Percentiles rank a stretch among this genome's conserved stretches.
Conservation (phyloP, 2,888 invertebrate genomes). For the Julus scanicus region DNA sequence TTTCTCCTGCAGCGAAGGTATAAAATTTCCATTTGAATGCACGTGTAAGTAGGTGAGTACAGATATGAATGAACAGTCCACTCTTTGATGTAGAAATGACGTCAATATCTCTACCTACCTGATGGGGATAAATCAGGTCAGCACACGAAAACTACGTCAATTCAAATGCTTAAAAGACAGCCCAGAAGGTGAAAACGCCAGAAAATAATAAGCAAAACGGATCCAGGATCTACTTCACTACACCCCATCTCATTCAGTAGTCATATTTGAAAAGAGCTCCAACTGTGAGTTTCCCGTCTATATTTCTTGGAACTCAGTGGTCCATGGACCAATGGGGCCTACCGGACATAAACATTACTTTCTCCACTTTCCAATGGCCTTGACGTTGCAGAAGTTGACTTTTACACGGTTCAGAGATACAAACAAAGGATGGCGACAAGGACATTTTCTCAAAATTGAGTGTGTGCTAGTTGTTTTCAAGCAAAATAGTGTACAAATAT, state of each 20-base stretch:
- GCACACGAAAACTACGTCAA: background rate
- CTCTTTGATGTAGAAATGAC: too few relatives aligned
- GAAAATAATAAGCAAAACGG: background rate
- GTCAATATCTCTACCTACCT: background rate
- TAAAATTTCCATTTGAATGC: background rate
- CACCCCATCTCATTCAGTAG: background rate
- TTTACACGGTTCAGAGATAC: background rate
- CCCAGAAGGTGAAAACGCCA: background rate
- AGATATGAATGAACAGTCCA: background rate
- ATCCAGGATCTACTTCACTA: background rate
- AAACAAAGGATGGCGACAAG: background rate
- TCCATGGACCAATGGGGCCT: background rate
- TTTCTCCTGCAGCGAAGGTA: too few relatives aligned
- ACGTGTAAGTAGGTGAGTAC: background rate
- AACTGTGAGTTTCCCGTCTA: background rate
- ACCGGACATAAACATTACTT: background rate
- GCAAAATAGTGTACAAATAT: too few relatives aligned
- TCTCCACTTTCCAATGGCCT: background rate
- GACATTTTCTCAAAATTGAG: background rate
- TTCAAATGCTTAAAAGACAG: background rate
- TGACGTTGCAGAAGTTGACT: background rate
- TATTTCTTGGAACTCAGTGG: background rate
- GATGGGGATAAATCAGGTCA: slow-evolving; percentile 3
- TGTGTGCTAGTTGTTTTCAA: background rate
- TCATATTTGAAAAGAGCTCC: background rate